These are phyloP conservation scores for Spatula clypeata DNA, from an alignment of 2,797 vertebrate genomes.

Conservation along the genomic window DNA sequence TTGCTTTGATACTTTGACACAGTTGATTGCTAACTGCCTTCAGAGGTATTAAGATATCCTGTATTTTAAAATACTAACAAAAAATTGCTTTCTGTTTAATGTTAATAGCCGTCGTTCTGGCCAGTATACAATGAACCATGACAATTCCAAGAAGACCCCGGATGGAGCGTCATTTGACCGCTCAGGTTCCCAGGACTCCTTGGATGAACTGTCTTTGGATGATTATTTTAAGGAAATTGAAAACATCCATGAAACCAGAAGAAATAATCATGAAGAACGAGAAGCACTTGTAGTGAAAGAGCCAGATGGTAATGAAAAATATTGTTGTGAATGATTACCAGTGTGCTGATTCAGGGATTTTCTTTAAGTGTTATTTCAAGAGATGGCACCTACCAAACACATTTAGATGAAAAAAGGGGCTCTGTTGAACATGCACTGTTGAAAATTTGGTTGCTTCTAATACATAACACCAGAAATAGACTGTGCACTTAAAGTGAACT, in stretches of 20 bases:
- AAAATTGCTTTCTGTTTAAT: neutral
- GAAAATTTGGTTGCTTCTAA: slow-evolving; percentile 1
- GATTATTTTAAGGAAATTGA: slow-evolving; percentile 95
- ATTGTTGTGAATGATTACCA: neutral
- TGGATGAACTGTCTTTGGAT: slow-evolving; percentile 93
- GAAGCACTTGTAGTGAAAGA: slow-evolving; percentile 91
- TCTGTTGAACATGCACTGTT: neutral
- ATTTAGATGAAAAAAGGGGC: neutral
- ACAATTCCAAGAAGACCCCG: slow-evolving; percentile 67
- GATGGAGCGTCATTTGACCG: slow-evolving; percentile 84
- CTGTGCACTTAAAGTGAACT: neutral
- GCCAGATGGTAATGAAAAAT: slow-evolving; percentile 89
- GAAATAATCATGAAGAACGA: slow-evolving; percentile 82
- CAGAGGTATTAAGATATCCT: neutral
- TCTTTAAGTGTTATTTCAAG: slow-evolving; percentile 9
- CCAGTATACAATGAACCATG: slow-evolving; percentile 89
- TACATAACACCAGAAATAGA: neutral
- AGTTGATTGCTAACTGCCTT: neutral
- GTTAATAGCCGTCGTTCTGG: slow-evolving; percentile 87
- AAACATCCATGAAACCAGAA: slow-evolving; percentile 90
- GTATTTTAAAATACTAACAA: neutral
- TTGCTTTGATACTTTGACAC: neutral
- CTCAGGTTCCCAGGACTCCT: slow-evolving; percentile 94
- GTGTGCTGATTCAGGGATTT: neutral
- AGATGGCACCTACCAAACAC: neutral